Base-by-base conservation (phyloP, 2,113 vertebrate genomes). In the Gymnorhina tibicen region DNA sequence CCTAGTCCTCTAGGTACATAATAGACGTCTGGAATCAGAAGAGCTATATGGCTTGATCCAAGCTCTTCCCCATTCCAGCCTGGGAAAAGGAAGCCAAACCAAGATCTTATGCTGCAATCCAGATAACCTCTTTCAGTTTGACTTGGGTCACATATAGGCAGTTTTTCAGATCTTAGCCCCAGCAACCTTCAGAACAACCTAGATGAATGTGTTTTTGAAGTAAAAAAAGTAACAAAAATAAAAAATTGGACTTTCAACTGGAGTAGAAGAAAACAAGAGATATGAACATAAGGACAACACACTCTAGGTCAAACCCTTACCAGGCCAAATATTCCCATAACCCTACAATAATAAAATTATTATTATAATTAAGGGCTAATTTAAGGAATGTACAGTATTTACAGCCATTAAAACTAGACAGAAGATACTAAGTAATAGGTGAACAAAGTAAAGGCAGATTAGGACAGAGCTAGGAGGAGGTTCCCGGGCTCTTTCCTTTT, bases 321-420 rank as follows among this genome's bases (percentile, higher is more conserved):
- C 49, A 91, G 59, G 42, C 33, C 87, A 80, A 70, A 83, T 78
- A 93, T 49, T 94, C 78, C 78, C 87, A 84, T 78, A 92, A 85
- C 72, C 37, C 94, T 96, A 97, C n/a, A 90, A 88, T 62, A 96
- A 98, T 95, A 97, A 95, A 94, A 74, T 97, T 89, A 97, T 86
- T 67, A 90, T 93, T 93, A 95, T 95, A 97, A 95, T 97, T 92
- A 97, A 63, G 84, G 62, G 62, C 88, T 93, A 92, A 83, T 85
- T 80, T 97, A 78, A 96, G 55, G 32, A 86, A 95, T 94, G 59
- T 96, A 97, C 94, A 97, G 83, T 96, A 97, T 97, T 97, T 98
- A 97, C 97, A 97, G 24, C 12, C 79, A 92, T 63, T 39, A 39
- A 47, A 89, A 68, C n/a, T 79, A 87, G 55, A 80, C 9, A 74